Percentiles rank a stretch among this genome's conserved stretches.
phyloP scores from a whole-genome alignment of 2,888 invertebrate genomes.

The Kuschelorhynchus macadamiae region DNA sequence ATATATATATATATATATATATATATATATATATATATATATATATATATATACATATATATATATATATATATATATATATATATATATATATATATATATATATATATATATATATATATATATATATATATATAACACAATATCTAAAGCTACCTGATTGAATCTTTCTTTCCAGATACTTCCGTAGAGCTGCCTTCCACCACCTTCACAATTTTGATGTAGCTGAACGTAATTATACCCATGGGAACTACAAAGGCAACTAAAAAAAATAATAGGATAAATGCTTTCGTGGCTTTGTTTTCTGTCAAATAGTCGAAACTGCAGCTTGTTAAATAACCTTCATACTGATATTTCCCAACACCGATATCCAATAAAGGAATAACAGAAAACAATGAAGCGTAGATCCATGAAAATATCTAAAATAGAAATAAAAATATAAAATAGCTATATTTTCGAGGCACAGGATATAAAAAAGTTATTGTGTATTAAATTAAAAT shows the following conservation, averaged over 20 bases:
- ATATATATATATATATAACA: too few relatives aligned
- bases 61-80: too few relatives aligned
- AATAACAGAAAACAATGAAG: slow-evolving; percentile 77
- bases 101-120: too few relatives aligned
- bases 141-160: slow-evolving; percentile 27
- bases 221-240: slow-evolving; percentile 81
- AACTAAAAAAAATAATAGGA: slow-evolving; percentile 81
- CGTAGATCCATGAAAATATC: slow-evolving; percentile 81
- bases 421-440: too few relatives aligned
- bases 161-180: slow-evolving; percentile 17
- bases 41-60: too few relatives aligned
- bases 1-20: too few relatives aligned
- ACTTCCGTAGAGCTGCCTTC: slow-evolving; percentile 56
- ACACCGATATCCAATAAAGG: slow-evolving; percentile 81
- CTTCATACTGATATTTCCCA: slow-evolving; percentile 86
- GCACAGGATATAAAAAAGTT: too few relatives aligned
- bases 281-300: slow-evolving; percentile 75
- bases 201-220: slow-evolving; percentile 78
- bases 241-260: slow-evolving; percentile 83
- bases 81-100: too few relatives aligned
- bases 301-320: slow-evolving; percentile 87
- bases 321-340: slow-evolving; percentile 87
- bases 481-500: too few relatives aligned
- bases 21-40: too few relatives aligned
- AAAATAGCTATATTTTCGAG: too few relatives aligned